Base-by-base conservation (phyloP, 2,888 invertebrate species). In the Aphodius granarius region DNA sequence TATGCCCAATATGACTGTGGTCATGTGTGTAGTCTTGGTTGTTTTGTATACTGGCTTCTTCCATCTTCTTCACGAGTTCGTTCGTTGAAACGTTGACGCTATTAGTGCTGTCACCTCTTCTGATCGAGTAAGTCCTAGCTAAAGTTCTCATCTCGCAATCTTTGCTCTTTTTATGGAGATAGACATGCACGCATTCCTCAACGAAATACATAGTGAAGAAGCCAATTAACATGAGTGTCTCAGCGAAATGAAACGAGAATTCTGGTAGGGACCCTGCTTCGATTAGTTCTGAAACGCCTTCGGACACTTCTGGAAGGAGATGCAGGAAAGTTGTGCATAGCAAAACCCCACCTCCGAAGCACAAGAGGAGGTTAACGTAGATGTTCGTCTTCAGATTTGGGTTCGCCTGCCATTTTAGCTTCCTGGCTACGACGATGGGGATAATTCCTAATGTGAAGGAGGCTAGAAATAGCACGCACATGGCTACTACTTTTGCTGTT, bases 321-420 rank as follows among this genome's bases (percentile, higher is more conserved):
- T 96, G 95, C 79, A 95, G 86, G 83, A 96, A 95, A 3, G 95
- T 95, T 2, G 95, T 95, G 78, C 93, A 92, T 63, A 96, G 87
- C 17, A 96, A 87, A 0, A 95, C 95, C 9, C 95, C 95, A 16
- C 95, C 95, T 79, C 95, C 93, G 72, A 85, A 85, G n/a, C 94
- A 92, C 19, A 95, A 87, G 20, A 94, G 86, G 17, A 92, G 89
- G 6, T 89, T 90, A 3, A 87, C 85, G 80, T 88, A 88, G 83
- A 90, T 87, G 62, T 89, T 86, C 77, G 86, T 87, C 71, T 88
- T 88, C 9, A 43, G 43, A 13, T 43, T 43, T 0, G 89, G 88
- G 18, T 89, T 88, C 13, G 88, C 87, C 73, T 90, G 84, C 92
- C 92, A 92, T 62, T 91, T 89, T 80, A 94, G 90, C 85, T 89